phyloP scores from a whole-genome alignment of 1,140 invertebrate genomes.

The Coptotermes formosanus region DNA sequence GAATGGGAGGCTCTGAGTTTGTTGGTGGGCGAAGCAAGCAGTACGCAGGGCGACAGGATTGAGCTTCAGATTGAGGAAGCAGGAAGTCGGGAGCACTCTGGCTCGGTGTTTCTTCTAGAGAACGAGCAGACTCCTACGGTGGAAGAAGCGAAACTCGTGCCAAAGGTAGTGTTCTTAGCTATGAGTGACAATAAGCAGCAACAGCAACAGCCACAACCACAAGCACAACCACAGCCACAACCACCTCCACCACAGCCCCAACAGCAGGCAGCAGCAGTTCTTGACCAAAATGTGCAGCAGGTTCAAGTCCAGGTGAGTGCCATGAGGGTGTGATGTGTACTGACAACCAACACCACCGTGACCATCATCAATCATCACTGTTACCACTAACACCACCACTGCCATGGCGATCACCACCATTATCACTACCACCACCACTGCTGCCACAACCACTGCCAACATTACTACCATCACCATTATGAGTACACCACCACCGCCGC shows the following conservation, averaged over 20 bases:
- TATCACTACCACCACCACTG: too few species aligned
- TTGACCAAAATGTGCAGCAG: not conserved
- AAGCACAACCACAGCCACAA: not conserved
- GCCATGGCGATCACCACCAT: too few species aligned
- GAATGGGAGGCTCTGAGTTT: not conserved
- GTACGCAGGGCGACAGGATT: not conserved
- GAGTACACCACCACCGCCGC: too few species aligned
- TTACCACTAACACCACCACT: too few species aligned
- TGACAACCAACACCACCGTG: too few species aligned
- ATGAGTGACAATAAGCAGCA: not conserved
- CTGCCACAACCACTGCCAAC: too few species aligned
- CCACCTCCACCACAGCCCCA: not conserved
- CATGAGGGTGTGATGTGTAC: too few species aligned
- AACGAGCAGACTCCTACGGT: not conserved
- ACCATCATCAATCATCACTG: too few species aligned
- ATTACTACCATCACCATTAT: too few species aligned
- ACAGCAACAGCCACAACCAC: not conserved
- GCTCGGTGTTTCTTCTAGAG: not conserved
- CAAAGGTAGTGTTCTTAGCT: not conserved
- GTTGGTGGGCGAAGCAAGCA: not conserved
- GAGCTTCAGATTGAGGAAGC: not conserved
- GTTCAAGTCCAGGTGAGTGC: conserved; percentile 4
- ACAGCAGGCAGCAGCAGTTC: not conserved
- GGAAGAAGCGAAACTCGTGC: not conserved
- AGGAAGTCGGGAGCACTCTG: not conserved